Base-by-base conservation (phyloP, 2,113 vertebrate species). In the Ceyx melanurus region DNA sequence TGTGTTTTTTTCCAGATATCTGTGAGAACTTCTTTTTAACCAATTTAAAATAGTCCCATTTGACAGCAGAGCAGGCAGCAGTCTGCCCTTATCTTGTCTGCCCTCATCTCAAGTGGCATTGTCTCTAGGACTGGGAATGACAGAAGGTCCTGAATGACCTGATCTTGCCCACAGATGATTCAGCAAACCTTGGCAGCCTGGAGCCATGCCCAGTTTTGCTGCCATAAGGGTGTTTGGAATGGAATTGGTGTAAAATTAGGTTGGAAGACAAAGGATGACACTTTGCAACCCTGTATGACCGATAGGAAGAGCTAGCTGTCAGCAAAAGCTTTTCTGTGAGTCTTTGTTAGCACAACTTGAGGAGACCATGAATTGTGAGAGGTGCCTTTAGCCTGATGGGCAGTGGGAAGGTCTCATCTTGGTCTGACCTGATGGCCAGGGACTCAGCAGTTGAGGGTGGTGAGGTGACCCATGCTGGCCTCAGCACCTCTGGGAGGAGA, bases 401-500 rank as follows among this genome's bases (percentile, higher is more conserved):
- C 45, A 43, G 60, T 29, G 15, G 62, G 37, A 79, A 29, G 26
- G 15, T 3, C 10, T 37, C 7, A 0, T 16, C n/a, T 61, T 10
- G 20, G 16, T 28, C 25, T 62, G 42, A 48, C 42, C 29, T 3
- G 2, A 21, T 37, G 5, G 9, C 9, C 28, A 56, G 48, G 8
- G 11, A 15, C 11, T 79, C 15, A 0, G 6, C 0, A 4, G 17
- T 26, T 17, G 17, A 15, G 15, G 18, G 5, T 4, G 15, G 35
- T 3, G 2, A 60, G 37, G 15, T 82, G 82, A 23, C n/a, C 43
- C 16, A 8, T 8, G 33, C 45, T 56, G 86, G 40, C 50, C 56
- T 29, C 29, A 56, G 70, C 20, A 53, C 64, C 12, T 40, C 51
- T 11, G 14, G 37, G 62, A 83, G 11, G 53, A 73, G 45, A 35